Conservation (phyloP, 2,888 invertebrate species). For the Seira ritae region DNA sequence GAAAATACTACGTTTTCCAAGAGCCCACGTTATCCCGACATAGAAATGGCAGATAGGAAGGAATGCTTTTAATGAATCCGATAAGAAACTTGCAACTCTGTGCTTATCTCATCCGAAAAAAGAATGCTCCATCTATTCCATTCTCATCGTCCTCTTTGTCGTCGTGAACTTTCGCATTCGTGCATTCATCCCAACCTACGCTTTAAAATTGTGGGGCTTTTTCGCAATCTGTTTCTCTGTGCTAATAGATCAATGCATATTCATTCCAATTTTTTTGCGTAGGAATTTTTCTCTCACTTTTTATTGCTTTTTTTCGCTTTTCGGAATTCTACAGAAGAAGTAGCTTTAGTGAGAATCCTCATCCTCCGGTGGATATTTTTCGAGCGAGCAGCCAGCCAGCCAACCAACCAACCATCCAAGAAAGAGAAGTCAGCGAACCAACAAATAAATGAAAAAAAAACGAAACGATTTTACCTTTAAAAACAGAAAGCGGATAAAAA, state of each 20-base stretch:
- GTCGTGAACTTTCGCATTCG: not conserved
- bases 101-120: not conserved
- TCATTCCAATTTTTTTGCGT: conserved; percentile 27
- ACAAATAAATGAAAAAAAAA: conserved; percentile 56
- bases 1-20: not conserved
- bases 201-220: not conserved
- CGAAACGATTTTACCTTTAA: conserved; percentile 8
- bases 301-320: not conserved
- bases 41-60: not conserved
- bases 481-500: too few species aligned
- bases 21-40: not conserved
- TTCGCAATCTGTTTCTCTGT: not conserved
- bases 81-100: conserved; percentile 13
- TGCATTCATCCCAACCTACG: not conserved
- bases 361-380: not conserved
- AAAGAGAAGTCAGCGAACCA: conserved; percentile 53
- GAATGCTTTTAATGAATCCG: conserved; percentile 37
- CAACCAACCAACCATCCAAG: conserved; percentile 42
- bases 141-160: too few species aligned
- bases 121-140: too few species aligned
- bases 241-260: conserved; percentile 49
- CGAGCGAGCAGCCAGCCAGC: too few species aligned
- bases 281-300: not conserved
- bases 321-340: not conserved
- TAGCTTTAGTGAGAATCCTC: not conserved